A percentile compares a stretch with the other conserved stretches of the same genome.
Conservation (phyloP, 2,113 vertebrate genomes). For the Litocranius walleri region DNA sequence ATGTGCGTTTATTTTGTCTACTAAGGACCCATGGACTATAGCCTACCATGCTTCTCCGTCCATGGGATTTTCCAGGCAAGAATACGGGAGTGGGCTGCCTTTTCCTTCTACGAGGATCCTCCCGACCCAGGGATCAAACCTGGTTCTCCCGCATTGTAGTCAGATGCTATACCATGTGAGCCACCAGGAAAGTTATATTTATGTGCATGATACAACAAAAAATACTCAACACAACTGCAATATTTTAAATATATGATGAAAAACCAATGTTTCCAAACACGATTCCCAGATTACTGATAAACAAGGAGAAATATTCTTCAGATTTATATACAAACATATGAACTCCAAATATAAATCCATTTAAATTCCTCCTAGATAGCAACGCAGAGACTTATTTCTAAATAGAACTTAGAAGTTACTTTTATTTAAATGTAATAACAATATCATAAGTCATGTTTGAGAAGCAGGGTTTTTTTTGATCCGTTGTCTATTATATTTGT, state of each 20-base stretch:
- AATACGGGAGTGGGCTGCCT: background rate
- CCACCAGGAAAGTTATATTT: background rate
- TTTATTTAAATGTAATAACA: constrained; percentile 19
- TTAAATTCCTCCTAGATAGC: constrained; percentile 35
- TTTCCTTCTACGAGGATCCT: background rate
- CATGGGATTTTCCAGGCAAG: background rate
- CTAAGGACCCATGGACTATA: background rate
- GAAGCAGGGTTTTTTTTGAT: background rate
- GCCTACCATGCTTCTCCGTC: background rate
- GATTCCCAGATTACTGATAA: background rate
- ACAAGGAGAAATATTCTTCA: background rate
- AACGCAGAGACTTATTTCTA: constrained; percentile 14
- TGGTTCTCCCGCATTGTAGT: background rate
- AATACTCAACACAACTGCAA: background rate
- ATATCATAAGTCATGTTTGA: background rate
- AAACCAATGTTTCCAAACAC: background rate
- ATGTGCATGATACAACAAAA: background rate
- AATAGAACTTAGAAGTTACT: constrained; percentile 10
- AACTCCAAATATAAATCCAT: constrained; percentile 42
- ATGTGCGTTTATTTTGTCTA: background rate
- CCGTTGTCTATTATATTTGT: background rate
- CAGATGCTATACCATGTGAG: background rate
- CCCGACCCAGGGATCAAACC: background rate
- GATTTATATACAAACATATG: background rate
- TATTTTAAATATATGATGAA: constrained; percentile 6